Evolutionary conservation across 2,888 invertebrate genomes (phyloP).

Genomic region (Tetragnatha montana): DNA sequence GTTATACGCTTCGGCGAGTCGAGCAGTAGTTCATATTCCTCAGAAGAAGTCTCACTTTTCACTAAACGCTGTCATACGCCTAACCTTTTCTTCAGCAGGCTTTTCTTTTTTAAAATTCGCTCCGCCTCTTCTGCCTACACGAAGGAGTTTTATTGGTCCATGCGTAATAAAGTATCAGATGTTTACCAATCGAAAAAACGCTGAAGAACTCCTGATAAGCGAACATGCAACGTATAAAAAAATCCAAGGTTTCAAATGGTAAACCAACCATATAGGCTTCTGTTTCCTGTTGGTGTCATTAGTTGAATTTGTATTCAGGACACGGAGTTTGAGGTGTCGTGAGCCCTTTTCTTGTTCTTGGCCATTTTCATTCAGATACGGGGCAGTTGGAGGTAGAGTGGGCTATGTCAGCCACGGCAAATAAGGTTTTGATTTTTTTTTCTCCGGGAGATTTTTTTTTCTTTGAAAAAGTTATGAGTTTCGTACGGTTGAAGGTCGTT

Average conservation of each 20-base stretch:
- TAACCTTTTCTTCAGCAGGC: not conserved
- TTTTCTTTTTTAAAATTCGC: conserved; percentile 15
- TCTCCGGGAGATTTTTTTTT: not conserved
- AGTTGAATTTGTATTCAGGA: conserved; percentile 38
- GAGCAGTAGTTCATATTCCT: conserved; percentile 9
- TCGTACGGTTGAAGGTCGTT: not conserved
- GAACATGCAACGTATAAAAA: conserved; percentile 12
- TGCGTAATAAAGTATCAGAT: conserved; percentile 42
- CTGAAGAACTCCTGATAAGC: conserved; percentile 14
- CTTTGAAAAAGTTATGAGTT: not conserved
- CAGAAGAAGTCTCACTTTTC: conserved; percentile 2
- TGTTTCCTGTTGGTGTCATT: conserved; percentile 42
- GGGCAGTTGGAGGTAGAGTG: not conserved
- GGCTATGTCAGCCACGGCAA: not conserved
- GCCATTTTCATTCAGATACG: conserved; percentile 18
- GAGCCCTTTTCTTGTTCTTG: conserved; percentile 25
- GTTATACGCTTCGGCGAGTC: conserved; percentile 3
- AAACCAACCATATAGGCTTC: conserved; percentile 47
- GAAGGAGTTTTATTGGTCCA: conserved; percentile 30
- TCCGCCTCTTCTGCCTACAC: conserved; percentile 20
- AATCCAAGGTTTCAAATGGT: conserved; percentile 32
- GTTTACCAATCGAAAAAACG: conserved; percentile 45
- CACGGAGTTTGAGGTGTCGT: conserved; percentile 32
- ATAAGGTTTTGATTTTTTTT: not conserved
- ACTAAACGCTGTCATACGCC: not conserved